phyloP scores from a whole-genome alignment of 1,140 invertebrate genomes.

The Arion vulgaris region DNA sequence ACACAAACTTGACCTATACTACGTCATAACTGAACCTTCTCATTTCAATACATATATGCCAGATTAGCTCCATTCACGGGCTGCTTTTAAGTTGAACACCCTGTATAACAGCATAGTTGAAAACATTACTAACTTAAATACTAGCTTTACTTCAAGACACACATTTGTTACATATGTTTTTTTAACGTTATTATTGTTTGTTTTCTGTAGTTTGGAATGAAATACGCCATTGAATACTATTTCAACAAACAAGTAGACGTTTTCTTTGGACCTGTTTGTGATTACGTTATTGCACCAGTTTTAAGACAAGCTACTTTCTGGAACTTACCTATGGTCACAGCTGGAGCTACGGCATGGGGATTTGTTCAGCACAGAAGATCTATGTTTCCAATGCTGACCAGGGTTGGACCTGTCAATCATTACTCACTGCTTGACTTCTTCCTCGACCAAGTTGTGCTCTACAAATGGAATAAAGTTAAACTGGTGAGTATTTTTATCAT shows the following conservation, averaged over 20 bases:
- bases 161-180: too few relatives aligned
- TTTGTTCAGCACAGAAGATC: background rate
- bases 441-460: background rate
- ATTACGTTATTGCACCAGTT: background rate
- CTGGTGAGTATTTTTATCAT: background rate
- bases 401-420: background rate
- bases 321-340: background rate
- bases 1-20: too few relatives aligned
- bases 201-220: background rate
- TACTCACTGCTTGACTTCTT: background rate
- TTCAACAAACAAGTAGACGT: background rate
- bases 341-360: background rate
- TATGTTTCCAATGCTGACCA: background rate
- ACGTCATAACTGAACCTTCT: too few relatives aligned
- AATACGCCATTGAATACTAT: background rate
- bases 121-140: too few relatives aligned
- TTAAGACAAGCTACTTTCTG: background rate
- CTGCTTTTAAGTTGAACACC: too few relatives aligned
- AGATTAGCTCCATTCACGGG: too few relatives aligned
- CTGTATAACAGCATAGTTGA: too few relatives aligned
- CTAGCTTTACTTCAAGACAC: too few relatives aligned
- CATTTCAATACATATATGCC: too few relatives aligned
- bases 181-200: background rate
- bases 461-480: background rate
- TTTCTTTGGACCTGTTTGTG: conserved; percentile 6